Conservation (phyloP, 2,797 vertebrate genomes). For the Thamnophis elegans region DNA sequence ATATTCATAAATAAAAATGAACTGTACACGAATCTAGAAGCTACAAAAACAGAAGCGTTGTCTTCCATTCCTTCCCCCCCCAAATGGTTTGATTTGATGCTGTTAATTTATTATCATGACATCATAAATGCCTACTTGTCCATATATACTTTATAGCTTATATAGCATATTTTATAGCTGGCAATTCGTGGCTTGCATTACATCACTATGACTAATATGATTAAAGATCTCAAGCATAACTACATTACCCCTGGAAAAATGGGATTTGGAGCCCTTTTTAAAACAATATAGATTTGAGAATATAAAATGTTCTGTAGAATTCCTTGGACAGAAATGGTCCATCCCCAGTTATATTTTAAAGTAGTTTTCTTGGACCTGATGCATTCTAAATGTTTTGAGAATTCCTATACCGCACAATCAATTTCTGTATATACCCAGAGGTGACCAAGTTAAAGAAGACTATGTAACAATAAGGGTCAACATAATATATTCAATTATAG, state of each 20-base stretch:
- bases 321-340: background rate
- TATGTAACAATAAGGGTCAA: background rate
- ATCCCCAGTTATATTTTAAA: background rate
- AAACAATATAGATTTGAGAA: background rate
- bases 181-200: conserved; percentile 25
- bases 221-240: conserved; percentile 13
- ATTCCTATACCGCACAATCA: background rate
- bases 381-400: background rate
- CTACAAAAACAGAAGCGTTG: conserved; percentile 15
- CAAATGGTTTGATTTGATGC: conserved; percentile 17
- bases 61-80: background rate
- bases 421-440: background rate
- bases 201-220: conserved; percentile 19
- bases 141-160: conserved; percentile 19
- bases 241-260: conserved; percentile 1
- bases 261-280: background rate
- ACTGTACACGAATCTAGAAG: background rate
- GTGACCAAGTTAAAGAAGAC: background rate
- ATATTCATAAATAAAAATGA: conserved; percentile 15
- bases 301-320: background rate
- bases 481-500: background rate
- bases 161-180: conserved; percentile 9
- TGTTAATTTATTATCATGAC: conserved; percentile 30
- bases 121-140: conserved; percentile 32
- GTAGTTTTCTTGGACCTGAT: background rate